Conservation (phyloP, 1,140 invertebrate genomes). For the Leucophenga varia region DNA sequence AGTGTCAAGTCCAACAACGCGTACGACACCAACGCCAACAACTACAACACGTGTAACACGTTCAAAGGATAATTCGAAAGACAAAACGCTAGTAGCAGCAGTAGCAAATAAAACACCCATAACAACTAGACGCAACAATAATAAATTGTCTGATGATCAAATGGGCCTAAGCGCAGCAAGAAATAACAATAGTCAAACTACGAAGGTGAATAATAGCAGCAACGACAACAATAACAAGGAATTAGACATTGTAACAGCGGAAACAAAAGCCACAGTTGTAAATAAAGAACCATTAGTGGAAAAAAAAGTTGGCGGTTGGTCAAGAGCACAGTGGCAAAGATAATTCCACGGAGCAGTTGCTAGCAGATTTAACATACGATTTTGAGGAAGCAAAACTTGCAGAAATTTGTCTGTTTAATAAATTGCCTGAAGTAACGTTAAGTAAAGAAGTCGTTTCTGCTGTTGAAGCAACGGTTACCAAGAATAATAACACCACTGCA, state of each 20-base stretch:
- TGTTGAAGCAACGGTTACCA: not conserved
- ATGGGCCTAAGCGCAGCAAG: slow-evolving; percentile 43
- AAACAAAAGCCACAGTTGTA: slow-evolving; percentile 11
- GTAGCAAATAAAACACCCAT: slow-evolving; percentile 18
- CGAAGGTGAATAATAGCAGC: not conserved
- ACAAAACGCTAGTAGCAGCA: slow-evolving; percentile 12
- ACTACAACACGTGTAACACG: slow-evolving; percentile 41
- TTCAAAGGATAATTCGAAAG: slow-evolving; percentile 33
- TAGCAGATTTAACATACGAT: slow-evolving; percentile 40
- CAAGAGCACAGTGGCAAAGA: slow-evolving; percentile 29
- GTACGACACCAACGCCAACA: slow-evolving; percentile 13
- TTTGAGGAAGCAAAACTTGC: slow-evolving; percentile 45
- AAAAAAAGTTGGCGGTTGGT: not conserved
- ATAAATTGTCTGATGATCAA: slow-evolving; percentile 26
- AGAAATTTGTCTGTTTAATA: slow-evolving; percentile 47
- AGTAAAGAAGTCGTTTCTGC: slow-evolving; percentile 35
- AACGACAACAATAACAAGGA: slow-evolving; percentile 12
- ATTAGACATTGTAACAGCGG: not conserved
- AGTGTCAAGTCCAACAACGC: too few species aligned
- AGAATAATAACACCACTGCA: not conserved
- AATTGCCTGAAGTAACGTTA: slow-evolving; percentile 38
- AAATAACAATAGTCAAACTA: not conserved
- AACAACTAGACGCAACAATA: slow-evolving; percentile 2
- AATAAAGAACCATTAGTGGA: slow-evolving; percentile 1
- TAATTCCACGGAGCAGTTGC: slow-evolving; percentile 39